Percentiles rank a stretch among this genome's conserved stretches.
phyloP scores from a whole-genome alignment of 2,888 invertebrate species.

The Mythimna lalbum region DNA sequence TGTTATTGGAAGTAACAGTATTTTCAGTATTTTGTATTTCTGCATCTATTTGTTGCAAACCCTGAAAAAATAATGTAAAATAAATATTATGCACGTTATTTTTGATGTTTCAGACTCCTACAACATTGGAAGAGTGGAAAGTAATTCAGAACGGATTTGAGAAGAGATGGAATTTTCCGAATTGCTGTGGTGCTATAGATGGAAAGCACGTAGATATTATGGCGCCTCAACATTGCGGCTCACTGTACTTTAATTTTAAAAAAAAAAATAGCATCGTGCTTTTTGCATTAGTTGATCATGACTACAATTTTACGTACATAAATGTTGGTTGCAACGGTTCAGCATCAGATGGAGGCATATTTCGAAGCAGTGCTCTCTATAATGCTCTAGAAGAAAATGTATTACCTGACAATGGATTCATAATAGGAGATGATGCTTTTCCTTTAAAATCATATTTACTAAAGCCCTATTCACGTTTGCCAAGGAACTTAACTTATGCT shows the following conservation, averaged over 20 bases:
- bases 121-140: conserved; percentile 3
- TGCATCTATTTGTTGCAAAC: conserved; percentile 6
- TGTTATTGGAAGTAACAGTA: conserved; percentile 22
- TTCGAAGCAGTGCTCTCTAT: conserved; percentile 17
- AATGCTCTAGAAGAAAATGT: conserved; percentile 23
- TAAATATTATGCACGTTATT: conserved; percentile 15
- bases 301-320: conserved; percentile 1
- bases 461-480: conserved; percentile 17
- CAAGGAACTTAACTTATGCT: conserved; percentile 3
- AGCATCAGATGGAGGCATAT: conserved; percentile 23
- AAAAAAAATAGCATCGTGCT: conserved; percentile 6
- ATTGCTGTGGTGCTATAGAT: conserved; percentile 9
- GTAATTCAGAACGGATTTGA: neutral
- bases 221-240: conserved; percentile 5
- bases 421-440: conserved; percentile 14
- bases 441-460: conserved; percentile 12
- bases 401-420: conserved; percentile 14
- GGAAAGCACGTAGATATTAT: conserved; percentile 7
- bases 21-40: conserved; percentile 25
- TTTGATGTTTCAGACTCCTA: conserved; percentile 8
- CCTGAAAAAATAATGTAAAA: conserved; percentile 18
- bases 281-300: conserved; percentile 14
- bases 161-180: neutral
- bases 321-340: conserved; percentile 6
- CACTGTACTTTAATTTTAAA: conserved; percentile 8